Evolutionary conservation across 1,140 invertebrate genomes (phyloP).

Genomic region (Chironomus tepperi): DNA sequence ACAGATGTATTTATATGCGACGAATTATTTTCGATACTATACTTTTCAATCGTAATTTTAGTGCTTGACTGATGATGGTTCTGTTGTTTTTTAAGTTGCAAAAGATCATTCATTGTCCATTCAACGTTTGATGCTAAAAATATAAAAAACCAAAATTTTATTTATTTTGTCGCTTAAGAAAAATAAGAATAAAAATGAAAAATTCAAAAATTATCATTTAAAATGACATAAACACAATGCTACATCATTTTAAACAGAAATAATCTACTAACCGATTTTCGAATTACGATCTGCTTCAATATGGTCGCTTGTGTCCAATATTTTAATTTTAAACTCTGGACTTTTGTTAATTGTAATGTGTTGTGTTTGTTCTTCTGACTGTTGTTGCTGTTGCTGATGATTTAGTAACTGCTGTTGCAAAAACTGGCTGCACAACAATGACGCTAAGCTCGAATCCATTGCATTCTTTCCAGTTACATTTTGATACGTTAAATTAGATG

Average conservation of each 20-base stretch:
- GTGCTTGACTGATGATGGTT: slow-evolving; percentile 27
- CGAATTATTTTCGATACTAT: slow-evolving; percentile 20
- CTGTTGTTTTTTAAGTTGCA: slow-evolving; percentile 36
- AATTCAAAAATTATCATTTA: too few species aligned
- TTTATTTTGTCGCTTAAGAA: too few species aligned
- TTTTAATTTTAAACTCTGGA: not conserved
- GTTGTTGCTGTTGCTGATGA: slow-evolving; percentile 16
- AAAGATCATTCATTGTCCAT: slow-evolving; percentile 34
- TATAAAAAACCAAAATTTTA: not conserved
- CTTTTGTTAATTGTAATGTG: not conserved
- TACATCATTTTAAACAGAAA: not conserved
- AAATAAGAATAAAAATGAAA: too few species aligned
- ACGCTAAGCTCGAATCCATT: slow-evolving; percentile 5
- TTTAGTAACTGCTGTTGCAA: not conserved
- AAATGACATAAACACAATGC: not conserved
- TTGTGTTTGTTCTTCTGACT: not conserved
- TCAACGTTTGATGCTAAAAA: slow-evolving; percentile 12
- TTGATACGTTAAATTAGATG: not conserved
- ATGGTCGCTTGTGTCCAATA: not conserved
- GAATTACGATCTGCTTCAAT: not conserved
- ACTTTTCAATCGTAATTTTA: slow-evolving; percentile 27
- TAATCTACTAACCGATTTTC: not conserved
- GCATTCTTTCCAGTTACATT: not conserved
- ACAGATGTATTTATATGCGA: not conserved
- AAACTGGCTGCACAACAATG: not conserved